phyloP scores from a whole-genome alignment of 2,113 vertebrate species.

The Corythornis vintsioides region DNA sequence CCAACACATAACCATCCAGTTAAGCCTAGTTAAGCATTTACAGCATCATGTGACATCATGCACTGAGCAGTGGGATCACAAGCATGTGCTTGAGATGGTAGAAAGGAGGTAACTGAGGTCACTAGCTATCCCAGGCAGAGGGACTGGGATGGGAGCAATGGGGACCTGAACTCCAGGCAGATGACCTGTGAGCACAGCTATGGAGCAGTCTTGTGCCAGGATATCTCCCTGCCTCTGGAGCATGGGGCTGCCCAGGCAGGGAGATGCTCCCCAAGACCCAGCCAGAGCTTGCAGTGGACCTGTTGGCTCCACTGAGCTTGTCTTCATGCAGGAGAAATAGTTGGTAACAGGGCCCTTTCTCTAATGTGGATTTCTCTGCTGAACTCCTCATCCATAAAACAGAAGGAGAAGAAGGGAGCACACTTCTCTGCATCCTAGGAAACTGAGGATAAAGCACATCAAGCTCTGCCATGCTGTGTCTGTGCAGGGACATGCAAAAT shows the following conservation, averaged over 20 bases:
- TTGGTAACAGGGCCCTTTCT: neutral
- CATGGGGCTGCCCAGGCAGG: neutral
- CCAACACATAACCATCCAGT: neutral
- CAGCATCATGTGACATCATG: neutral
- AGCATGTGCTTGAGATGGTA: neutral
- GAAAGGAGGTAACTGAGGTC: neutral
- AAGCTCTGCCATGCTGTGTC: neutral
- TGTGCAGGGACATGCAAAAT: neutral
- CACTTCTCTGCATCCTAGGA: neutral
- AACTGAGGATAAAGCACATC: constrained; percentile 17
- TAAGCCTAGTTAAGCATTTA: neutral
- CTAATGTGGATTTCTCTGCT: neutral
- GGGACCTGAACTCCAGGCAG: neutral
- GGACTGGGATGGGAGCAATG: neutral
- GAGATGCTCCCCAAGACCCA: neutral
- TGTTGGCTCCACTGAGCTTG: neutral
- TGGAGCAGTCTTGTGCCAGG: neutral
- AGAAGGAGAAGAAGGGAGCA: neutral
- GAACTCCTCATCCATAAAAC: constrained; percentile 1
- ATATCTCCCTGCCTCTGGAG: neutral
- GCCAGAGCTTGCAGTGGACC: rapidly evolving
- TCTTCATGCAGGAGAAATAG: neutral
- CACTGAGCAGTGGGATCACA: neutral
- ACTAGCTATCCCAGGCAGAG: neutral
- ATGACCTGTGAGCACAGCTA: neutral